These are phyloP conservation scores for Gerris buenoi DNA, from an alignment of 1,140 invertebrate genomes.

Conservation along the genomic window DNA sequence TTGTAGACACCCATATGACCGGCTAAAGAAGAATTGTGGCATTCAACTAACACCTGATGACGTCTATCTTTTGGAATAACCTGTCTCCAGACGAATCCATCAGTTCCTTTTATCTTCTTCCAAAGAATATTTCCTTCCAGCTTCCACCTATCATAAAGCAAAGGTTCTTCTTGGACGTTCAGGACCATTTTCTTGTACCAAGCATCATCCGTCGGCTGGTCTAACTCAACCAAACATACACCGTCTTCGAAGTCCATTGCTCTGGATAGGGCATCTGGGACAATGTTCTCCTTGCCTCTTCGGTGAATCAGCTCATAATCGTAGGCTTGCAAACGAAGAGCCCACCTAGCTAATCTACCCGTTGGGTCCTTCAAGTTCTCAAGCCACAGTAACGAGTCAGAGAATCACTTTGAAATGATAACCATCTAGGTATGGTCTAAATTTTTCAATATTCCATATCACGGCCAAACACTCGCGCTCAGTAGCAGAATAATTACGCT, in stretches of 20 bases:
- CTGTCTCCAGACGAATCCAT: no score
- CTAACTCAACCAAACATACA: no score
- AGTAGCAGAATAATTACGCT: conserved; percentile 31
- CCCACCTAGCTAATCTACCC: conserved; percentile 28
- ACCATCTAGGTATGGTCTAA: conserved; percentile 24
- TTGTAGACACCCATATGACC: not conserved
- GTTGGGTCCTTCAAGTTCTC: conserved; percentile 28
- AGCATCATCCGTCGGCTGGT: no score
- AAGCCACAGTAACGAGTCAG: conserved; percentile 34
- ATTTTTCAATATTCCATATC: conserved; percentile 29
- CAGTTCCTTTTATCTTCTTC: no score
- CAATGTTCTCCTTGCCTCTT: conserved; percentile 19
- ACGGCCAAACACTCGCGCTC: conserved; percentile 33
- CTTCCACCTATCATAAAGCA: no score
- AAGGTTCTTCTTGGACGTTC: no score
- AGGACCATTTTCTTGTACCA: no score
- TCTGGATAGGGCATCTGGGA: conserved; percentile 13
- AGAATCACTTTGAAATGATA: conserved; percentile 29
- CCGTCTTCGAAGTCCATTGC: conserved; percentile 21
- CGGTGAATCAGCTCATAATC: conserved; percentile 21
- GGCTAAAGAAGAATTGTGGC: no score
- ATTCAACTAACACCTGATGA: no score
- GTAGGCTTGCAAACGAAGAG: conserved; percentile 22
- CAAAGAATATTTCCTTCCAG: no score
- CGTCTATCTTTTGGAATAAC: no score